Conservation (phyloP, 1,140 invertebrate genomes). For the Sarcophaga peregrina region DNA sequence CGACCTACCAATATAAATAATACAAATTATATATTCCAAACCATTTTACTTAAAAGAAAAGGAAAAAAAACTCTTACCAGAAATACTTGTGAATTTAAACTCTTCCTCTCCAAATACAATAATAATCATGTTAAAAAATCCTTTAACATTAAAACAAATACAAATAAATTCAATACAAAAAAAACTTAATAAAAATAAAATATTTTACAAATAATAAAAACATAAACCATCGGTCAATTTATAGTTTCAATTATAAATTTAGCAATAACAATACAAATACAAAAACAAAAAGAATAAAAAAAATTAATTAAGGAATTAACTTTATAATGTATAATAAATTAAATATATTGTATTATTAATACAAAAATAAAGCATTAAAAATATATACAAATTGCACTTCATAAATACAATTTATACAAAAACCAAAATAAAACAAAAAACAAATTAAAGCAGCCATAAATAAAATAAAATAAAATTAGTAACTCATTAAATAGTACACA, state of each 20-base stretch:
- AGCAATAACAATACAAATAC: background rate
- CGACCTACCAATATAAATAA: background rate
- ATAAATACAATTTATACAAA: background rate
- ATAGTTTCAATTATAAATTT: conserved; percentile 24
- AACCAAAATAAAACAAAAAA: background rate
- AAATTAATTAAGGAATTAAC: background rate
- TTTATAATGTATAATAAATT: no score
- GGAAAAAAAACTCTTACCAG: background rate
- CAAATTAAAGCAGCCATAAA: background rate
- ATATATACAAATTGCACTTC: conserved; percentile 1
- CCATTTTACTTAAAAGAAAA: background rate
- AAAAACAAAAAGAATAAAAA: background rate
- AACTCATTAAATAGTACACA: background rate
- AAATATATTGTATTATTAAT: background rate
- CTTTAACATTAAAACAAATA: background rate
- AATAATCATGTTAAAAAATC: background rate
- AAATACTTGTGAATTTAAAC: background rate
- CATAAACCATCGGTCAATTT: conserved; percentile 11
- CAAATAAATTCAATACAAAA: background rate
- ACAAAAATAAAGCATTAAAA: background rate
- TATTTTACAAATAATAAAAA: background rate
- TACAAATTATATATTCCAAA: background rate
- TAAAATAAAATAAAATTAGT: background rate
- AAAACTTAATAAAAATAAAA: background rate
- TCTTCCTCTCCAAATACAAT: background rate